Conservation (phyloP, 1,140 invertebrate genomes). For the Dufourea novaeangliae region DNA sequence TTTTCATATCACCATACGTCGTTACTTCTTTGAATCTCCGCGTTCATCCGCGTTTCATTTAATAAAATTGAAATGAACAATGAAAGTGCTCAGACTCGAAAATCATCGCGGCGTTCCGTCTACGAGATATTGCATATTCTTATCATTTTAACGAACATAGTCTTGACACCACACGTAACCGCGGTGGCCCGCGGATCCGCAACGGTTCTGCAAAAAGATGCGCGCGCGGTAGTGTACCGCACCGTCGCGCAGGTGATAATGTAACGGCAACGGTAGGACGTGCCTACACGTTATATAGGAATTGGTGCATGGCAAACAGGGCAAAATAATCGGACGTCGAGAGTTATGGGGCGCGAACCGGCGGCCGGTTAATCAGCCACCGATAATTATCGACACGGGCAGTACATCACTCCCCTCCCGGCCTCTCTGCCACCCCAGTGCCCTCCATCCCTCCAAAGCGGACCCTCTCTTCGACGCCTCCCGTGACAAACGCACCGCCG, state of each 20-base stretch:
- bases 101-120: neutral
- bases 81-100: too few species aligned
- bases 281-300: slow-evolving; percentile 74
- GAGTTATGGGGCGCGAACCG: slow-evolving; percentile 82
- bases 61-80: too few species aligned
- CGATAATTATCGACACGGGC: slow-evolving; percentile 82
- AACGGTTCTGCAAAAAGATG: slow-evolving; percentile 60
- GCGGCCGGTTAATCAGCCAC: slow-evolving; percentile 82
- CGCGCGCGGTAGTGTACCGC: slow-evolving; percentile 42
- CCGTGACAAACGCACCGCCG: slow-evolving; percentile 81
- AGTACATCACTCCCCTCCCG: slow-evolving; percentile 79
- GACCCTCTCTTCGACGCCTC: slow-evolving; percentile 61
- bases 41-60: too few species aligned
- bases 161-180: slow-evolving; percentile 32
- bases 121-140: neutral
- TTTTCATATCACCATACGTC: too few species aligned
- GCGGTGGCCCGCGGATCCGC: slow-evolving; percentile 53
- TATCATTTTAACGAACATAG: slow-evolving; percentile 48
- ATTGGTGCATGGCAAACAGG: slow-evolving; percentile 78
- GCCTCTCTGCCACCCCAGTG: slow-evolving; percentile 53
- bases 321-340: slow-evolving; percentile 81
- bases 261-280: slow-evolving; percentile 64
- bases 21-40: too few species aligned
- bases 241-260: slow-evolving; percentile 65
- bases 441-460: slow-evolving; percentile 59